Conservation (phyloP, 2,797 vertebrate species). For the Micropoecilia bifurca region DNA sequence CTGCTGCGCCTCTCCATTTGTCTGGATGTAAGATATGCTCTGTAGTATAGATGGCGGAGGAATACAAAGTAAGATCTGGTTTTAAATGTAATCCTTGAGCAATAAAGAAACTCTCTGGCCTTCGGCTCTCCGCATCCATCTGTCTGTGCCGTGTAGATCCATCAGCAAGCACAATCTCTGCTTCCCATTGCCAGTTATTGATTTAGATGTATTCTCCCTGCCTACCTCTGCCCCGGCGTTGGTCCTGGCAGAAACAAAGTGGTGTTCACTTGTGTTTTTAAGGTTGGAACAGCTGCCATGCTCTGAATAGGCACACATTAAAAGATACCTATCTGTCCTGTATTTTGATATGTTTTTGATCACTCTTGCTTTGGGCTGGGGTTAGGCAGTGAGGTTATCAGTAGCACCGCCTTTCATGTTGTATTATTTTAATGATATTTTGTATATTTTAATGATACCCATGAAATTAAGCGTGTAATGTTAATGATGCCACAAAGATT, state of each 20-base stretch:
- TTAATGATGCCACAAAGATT: neutral
- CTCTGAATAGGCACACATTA: conserved; percentile 39
- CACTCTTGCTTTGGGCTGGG: neutral
- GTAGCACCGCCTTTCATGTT: too few species aligned
- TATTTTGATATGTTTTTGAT: neutral
- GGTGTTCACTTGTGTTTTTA: conserved; percentile 68
- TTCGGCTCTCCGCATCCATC: conserved; percentile 74
- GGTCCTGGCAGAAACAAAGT: conserved; percentile 54
- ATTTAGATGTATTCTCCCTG: conserved; percentile 71
- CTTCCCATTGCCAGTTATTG: conserved; percentile 62
- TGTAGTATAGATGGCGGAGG: conserved; percentile 73
- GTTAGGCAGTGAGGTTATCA: neutral
- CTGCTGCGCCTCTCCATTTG: conserved; percentile 68
- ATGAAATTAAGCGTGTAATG: neutral
- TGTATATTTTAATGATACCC: neutral
- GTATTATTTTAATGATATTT: neutral
- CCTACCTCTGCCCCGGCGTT: conserved; percentile 43
- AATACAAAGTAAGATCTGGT: conserved; percentile 81
- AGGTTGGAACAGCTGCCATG: conserved; percentile 52
- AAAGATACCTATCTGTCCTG: neutral
- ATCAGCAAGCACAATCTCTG: conserved; percentile 72
- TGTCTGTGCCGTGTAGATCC: conserved; percentile 69
- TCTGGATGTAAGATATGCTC: conserved; percentile 67
- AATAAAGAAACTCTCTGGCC: conserved; percentile 78
- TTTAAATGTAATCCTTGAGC: conserved; percentile 81